Evolutionary conservation across 1,140 invertebrate genomes (phyloP).

Genomic region (Schlechtendalia chinensis): DNA sequence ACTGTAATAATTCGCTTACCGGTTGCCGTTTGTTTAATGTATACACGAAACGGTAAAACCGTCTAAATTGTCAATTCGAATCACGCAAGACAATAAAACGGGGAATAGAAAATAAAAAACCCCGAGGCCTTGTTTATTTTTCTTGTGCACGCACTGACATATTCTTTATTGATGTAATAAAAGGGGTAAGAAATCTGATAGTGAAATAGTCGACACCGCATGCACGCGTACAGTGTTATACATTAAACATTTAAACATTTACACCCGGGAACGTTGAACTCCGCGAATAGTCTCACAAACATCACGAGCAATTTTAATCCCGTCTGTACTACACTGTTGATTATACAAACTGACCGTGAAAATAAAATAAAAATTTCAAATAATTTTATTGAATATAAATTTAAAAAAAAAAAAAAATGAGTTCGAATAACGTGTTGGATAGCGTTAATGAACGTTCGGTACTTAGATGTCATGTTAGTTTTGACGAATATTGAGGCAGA

Average conservation of each 20-base stretch:
- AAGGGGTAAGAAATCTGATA: background rate
- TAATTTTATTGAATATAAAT: no score
- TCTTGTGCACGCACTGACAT: background rate
- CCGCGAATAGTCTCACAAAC: background rate
- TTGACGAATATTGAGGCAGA: no score
- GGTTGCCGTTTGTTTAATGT: conserved; percentile 5
- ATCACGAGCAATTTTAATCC: background rate
- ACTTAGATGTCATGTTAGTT: no score
- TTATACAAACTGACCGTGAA: no score
- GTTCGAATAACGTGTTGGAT: no score
- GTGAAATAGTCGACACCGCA: background rate
- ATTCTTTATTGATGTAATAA: conserved; percentile 12
- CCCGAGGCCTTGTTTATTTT: background rate
- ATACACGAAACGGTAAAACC: background rate
- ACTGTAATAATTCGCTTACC: conserved; percentile 11
- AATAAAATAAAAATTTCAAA: no score
- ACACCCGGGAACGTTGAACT: background rate
- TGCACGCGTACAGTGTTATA: background rate
- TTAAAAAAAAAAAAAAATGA: no score
- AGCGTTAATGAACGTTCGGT: no score
- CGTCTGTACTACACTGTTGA: no score
- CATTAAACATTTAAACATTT: no score
- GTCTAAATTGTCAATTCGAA: conserved; percentile 32
- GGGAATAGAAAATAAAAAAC: background rate
- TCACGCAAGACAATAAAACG: conserved; percentile 23